These are phyloP conservation scores for Lasioglossum calceatum DNA, from an alignment of 2,888 invertebrate genomes.

Conservation along the genomic window DNA sequence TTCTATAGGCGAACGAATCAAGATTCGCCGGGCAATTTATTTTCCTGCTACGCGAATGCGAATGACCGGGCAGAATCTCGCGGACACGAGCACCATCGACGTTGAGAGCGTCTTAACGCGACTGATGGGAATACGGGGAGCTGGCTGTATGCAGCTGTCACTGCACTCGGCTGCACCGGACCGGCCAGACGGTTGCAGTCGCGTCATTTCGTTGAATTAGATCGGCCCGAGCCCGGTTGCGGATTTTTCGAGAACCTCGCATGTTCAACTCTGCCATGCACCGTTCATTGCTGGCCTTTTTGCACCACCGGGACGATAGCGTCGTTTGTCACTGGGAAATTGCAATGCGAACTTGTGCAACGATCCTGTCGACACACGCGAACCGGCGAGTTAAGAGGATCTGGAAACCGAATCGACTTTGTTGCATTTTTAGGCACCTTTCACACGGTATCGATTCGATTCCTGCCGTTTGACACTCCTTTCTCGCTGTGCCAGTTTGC, in stretches of 20 bases:
- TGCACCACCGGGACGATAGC: not conserved
- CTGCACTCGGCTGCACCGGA: conserved; percentile 32
- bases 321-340: not conserved
- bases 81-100: conserved; percentile 47
- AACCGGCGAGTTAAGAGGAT: no score
- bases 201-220: conserved; percentile 12
- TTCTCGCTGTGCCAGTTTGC: no score
- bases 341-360: not conserved
- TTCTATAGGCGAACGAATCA: conserved; percentile 34
- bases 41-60: conserved; percentile 64
- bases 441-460: not conserved
- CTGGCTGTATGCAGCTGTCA: conserved; percentile 65
- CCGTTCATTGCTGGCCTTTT: not conserved
- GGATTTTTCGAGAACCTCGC: not conserved
- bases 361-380: not conserved
- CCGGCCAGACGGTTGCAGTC: conserved; percentile 26
- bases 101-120: conserved; percentile 69
- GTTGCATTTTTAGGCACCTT: not conserved
- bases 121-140: conserved; percentile 67
- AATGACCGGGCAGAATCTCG: conserved; percentile 61
- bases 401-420: not conserved
- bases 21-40: conserved; percentile 58
- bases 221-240: not conserved
- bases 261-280: not conserved
- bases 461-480: no score